These are phyloP conservation scores for Silurus meridionalis DNA, from an alignment of 2,113 vertebrate genomes.

Conservation along the genomic window DNA sequence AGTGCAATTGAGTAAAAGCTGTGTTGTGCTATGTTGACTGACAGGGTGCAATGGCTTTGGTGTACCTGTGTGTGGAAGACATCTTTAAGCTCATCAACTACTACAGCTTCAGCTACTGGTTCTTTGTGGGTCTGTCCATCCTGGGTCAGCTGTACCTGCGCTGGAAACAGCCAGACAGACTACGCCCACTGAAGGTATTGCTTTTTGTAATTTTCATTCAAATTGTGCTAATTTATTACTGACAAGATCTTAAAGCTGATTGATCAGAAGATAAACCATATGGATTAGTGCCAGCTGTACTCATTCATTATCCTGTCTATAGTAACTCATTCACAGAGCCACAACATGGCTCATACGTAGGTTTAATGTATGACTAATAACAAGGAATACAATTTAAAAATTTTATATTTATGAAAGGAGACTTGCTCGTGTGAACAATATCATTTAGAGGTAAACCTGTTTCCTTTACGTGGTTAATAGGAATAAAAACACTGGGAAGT, in stretches of 20 bases:
- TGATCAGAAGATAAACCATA: background rate
- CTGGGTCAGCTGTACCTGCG: constrained; percentile 88
- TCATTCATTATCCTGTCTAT: background rate
- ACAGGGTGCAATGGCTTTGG: constrained; percentile 85
- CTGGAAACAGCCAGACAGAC: constrained; percentile 84
- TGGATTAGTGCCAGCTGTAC: background rate
- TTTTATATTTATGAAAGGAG: background rate
- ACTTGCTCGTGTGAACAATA: background rate
- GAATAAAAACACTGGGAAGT: background rate
- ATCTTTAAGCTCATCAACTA: constrained; percentile 92
- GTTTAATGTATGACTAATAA: background rate
- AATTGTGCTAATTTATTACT: background rate
- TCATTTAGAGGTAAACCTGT: background rate
- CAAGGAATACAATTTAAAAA: background rate
- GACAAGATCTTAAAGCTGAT: background rate
- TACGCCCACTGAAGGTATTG: constrained; percentile 84
- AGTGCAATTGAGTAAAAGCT: background rate
- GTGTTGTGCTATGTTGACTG: background rate
- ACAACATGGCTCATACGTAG: background rate
- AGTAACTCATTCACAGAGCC: background rate
- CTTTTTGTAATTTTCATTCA: background rate
- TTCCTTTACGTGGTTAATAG: background rate
- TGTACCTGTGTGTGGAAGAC: constrained; percentile 90
- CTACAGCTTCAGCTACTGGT: constrained; percentile 96
- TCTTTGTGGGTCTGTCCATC: constrained; percentile 91